Percentiles rank a stretch among this genome's conserved stretches.
Conservation (phyloP, 2,888 invertebrate species). For the Mythimna albipuncta region DNA sequence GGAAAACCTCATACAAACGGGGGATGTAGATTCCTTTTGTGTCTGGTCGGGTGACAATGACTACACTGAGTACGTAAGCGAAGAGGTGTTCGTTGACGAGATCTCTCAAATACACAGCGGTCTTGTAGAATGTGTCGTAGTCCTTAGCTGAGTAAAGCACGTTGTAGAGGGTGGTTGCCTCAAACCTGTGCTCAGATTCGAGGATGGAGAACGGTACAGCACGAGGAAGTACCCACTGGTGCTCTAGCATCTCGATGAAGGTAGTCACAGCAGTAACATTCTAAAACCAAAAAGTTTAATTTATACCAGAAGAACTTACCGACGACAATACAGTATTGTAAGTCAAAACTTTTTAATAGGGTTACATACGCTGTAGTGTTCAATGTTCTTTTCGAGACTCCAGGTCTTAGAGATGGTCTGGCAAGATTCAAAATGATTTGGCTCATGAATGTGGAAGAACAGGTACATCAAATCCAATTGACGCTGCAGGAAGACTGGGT, state of each 20-base stretch:
- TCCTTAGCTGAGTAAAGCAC: slow-evolving; percentile 93
- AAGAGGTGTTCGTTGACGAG: slow-evolving; percentile 93
- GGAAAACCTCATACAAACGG: slow-evolving; percentile 93
- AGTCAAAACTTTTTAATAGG: not conserved
- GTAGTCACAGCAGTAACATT: slow-evolving; percentile 89
- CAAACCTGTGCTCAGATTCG: slow-evolving; percentile 90
- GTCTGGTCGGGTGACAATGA: slow-evolving; percentile 92
- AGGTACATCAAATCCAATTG: slow-evolving; percentile 86
- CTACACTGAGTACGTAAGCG: slow-evolving; percentile 91
- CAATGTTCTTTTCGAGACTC: slow-evolving; percentile 87
- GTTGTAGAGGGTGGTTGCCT: slow-evolving; percentile 92
- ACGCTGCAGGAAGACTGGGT: slow-evolving; percentile 79
- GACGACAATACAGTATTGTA: not conserved
- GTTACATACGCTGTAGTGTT: slow-evolving; percentile 83
- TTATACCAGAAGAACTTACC: not conserved
- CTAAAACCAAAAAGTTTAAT: slow-evolving; percentile 72
- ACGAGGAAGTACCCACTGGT: slow-evolving; percentile 89
- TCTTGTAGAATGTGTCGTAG: slow-evolving; percentile 93
- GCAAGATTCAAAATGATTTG: slow-evolving; percentile 88
- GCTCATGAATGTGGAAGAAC: slow-evolving; percentile 90
- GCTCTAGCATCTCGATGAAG: slow-evolving; percentile 88
- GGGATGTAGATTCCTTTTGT: slow-evolving; percentile 92
- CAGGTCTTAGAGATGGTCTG: slow-evolving; percentile 87
- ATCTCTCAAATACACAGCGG: slow-evolving; percentile 93
- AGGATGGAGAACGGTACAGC: slow-evolving; percentile 91